Percentiles rank a stretch among this genome's conserved stretches.
Conservation (phyloP, 2,888 invertebrate genomes). For the Lagria hirta region DNA sequence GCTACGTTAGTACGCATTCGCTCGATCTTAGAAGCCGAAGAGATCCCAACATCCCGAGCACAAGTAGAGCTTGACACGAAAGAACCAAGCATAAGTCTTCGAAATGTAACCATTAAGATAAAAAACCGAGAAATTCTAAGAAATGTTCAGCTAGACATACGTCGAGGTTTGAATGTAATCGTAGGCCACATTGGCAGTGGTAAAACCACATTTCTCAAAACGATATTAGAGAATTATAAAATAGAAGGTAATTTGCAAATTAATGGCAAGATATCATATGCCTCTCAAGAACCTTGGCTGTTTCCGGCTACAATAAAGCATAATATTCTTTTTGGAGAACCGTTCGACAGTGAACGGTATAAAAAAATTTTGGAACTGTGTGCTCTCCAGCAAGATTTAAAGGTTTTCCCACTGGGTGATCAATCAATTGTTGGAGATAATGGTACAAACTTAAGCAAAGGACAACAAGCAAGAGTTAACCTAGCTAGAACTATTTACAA, state of each 20-base stretch:
- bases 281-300: constrained; percentile 65
- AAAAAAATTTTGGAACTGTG: constrained; percentile 65
- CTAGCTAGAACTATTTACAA: constrained; percentile 82
- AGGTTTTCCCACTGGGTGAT: constrained; percentile 74
- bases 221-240: constrained; percentile 52
- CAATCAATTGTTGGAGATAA: constrained; percentile 77
- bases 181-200: constrained; percentile 72
- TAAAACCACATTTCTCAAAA: constrained; percentile 57
- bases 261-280: constrained; percentile 59
- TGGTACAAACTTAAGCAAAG: constrained; percentile 71
- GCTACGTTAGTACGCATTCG: constrained; percentile 72
- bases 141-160: constrained; percentile 53
- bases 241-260: constrained; percentile 51
- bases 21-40: constrained; percentile 57
- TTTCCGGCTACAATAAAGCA: constrained; percentile 65
- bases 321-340: constrained; percentile 75
- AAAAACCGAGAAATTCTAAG: constrained; percentile 48
- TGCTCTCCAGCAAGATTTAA: constrained; percentile 70
- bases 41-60: constrained; percentile 36
- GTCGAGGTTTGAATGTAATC: constrained; percentile 56
- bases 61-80: constrained; percentile 26
- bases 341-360: constrained; percentile 59
- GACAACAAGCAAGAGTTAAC: constrained; percentile 84
- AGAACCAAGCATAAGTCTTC: constrained; percentile 33
- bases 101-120: constrained; percentile 37